phyloP scores from a whole-genome alignment of 2,888 invertebrate species.

The Xestia rhomboidea region DNA sequence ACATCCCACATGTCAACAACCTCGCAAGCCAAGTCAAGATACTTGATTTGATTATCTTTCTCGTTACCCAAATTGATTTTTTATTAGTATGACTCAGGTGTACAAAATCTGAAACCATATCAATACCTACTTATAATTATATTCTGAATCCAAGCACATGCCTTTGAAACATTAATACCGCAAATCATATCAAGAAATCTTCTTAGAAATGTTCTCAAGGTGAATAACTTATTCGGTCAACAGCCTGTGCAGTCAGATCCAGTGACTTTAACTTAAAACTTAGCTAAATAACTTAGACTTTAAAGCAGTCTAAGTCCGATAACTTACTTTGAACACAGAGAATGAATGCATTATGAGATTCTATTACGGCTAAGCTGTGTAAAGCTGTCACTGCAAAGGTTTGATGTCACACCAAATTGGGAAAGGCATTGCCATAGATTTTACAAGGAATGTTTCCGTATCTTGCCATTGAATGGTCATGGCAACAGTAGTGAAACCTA shows the following conservation, averaged over 20 bases:
- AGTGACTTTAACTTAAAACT: conserved; percentile 14
- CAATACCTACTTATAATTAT: background rate
- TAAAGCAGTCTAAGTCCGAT: conserved; percentile 6
- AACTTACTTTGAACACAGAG: conserved; percentile 18
- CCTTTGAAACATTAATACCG: background rate
- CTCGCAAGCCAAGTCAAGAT: too few species aligned
- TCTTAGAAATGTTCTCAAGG: background rate
- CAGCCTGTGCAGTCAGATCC: background rate
- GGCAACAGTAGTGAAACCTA: too few species aligned
- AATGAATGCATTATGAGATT: conserved; percentile 20
- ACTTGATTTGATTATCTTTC: too few species aligned
- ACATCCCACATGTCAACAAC: too few species aligned
- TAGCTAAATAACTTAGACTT: conserved; percentile 28
- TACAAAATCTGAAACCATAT: background rate
- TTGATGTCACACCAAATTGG: background rate
- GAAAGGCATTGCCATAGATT: background rate
- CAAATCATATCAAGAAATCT: background rate
- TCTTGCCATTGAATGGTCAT: background rate
- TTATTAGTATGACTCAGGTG: background rate
- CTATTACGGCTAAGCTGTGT: background rate
- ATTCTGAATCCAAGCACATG: background rate
- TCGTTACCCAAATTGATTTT: too few species aligned
- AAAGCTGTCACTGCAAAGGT: background rate
- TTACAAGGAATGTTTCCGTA: background rate
- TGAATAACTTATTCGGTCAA: conserved; percentile 17